Conservation (phyloP, 2,113 vertebrate species). For the Platysternon megacephalum region DNA sequence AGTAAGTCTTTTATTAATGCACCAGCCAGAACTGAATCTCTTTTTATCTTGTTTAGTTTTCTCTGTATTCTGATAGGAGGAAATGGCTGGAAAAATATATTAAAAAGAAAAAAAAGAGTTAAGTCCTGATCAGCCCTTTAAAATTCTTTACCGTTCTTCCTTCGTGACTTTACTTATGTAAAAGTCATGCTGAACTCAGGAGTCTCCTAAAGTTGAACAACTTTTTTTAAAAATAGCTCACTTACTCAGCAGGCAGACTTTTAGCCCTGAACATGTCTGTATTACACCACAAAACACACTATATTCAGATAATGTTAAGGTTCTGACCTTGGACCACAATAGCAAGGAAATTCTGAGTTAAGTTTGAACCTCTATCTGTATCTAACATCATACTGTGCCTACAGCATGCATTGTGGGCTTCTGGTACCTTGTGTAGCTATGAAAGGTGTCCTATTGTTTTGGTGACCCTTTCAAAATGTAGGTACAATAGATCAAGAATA, state of each 20-base stretch:
- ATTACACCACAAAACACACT: conserved; percentile 61
- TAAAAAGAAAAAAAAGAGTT: neutral
- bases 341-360: conserved; percentile 62
- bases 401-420: conserved; percentile 53
- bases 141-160: neutral
- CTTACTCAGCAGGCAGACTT: conserved; percentile 47
- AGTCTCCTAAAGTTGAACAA: conserved; percentile 22
- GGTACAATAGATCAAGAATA: conserved; percentile 57
- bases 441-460: conserved; percentile 36
- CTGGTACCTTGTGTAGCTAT: conserved; percentile 37
- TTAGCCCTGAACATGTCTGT: conserved; percentile 57
- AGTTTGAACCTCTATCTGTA: conserved; percentile 59
- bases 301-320: conserved; percentile 66
- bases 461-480: conserved; percentile 67
- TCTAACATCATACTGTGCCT: conserved; percentile 52
- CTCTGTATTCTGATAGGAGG: neutral
- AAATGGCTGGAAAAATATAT: neutral
- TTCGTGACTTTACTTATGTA: conserved; percentile 31
- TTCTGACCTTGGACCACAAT: conserved; percentile 57
- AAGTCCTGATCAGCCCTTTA: neutral
- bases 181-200: conserved; percentile 4
- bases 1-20: neutral
- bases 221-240: conserved; percentile 47
- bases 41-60: neutral
- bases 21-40: neutral